Base-by-base conservation (phyloP, 2,113 vertebrate species). In the Archocentrus centrarchus region DNA sequence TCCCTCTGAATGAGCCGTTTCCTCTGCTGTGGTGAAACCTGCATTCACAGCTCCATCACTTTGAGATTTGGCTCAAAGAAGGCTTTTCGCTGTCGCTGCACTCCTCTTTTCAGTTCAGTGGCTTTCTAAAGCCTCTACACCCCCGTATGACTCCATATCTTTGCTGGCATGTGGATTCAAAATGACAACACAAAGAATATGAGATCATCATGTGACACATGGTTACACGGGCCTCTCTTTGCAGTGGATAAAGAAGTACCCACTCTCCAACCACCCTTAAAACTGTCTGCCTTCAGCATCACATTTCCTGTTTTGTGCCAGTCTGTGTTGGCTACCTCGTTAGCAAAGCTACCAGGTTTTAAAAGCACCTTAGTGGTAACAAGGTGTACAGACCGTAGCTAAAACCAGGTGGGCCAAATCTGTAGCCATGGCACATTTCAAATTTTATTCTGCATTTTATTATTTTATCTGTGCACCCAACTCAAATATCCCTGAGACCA, bases 1-100 rank as follows among this genome's bases (percentile, higher is more conserved):
- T 70, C 0, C 44, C 24, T n/a, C 27, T 32, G 10, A 20, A 13
- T n/a, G 44, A 73, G 1, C 17, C 0, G 13, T 5, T 50, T 70
- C 44, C 66, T 70, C 24, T 53, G 66, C 24, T 6, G 13, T 6
- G 11, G 17, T 73, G 24, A 53, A 73, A 53, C 24, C 47, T 73
- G 47, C 0, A 0, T 53, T 73, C 27, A 59, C 24, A 27, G 58
- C 58, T 59, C 58, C 44, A 53, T 53, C 44, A 3, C 66, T 53
- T 5, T 53, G 17, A 30, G 41, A 32, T 73, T 53, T 73, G 27
- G 24, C 66, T 53, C 44, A 73, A 73, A 73, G 44, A 53, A 3
- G 0, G 0, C 18, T 13, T 13, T 55, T 50, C 2, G 2, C 66
- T 73, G 66, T 70, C 53, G 66, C 66, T 32, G 44, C 1, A 30